phyloP scores from a whole-genome alignment of 2,888 invertebrate species.

The Drosophila yooni region DNA sequence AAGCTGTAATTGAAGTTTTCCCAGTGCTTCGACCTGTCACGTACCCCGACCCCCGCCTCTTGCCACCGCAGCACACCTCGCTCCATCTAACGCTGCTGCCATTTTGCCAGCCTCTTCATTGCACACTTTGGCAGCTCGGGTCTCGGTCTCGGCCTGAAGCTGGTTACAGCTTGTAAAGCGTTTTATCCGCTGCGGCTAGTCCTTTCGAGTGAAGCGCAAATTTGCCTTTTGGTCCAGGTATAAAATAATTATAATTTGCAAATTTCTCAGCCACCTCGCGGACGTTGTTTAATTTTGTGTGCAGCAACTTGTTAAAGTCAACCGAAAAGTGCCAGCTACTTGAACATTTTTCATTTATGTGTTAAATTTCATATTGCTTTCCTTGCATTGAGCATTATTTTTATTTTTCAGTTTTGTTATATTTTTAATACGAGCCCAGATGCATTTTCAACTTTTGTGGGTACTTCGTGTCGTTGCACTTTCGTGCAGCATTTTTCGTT shows the following conservation, averaged over 20 bases:
- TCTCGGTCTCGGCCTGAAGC: slow-evolving; percentile 24
- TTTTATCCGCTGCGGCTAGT: slow-evolving; percentile 58
- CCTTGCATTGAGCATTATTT: slow-evolving; percentile 4
- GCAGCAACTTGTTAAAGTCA: slow-evolving; percentile 67
- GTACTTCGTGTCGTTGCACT: slow-evolving; percentile 35
- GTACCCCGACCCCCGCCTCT: slow-evolving; percentile 5
- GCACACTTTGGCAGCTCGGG: slow-evolving; percentile 51
- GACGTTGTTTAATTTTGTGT: slow-evolving; percentile 71
- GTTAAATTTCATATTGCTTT: slow-evolving; percentile 32
- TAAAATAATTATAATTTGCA: slow-evolving; percentile 75
- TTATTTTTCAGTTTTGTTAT: neutral
- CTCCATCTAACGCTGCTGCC: slow-evolving; percentile 43
- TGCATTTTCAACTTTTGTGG: slow-evolving; percentile 21
- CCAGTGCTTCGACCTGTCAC: slow-evolving; percentile 66
- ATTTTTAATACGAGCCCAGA: slow-evolving; percentile 20
- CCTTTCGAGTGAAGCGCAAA: slow-evolving; percentile 70
- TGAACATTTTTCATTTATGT: slow-evolving; percentile 44
- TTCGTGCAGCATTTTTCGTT: slow-evolving; percentile 27
- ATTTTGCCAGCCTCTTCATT: slow-evolving; percentile 66
- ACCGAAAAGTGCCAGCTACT: slow-evolving; percentile 49
- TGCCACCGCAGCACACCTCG: neutral
- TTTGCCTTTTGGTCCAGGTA: slow-evolving; percentile 70
- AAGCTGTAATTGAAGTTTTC: slow-evolving; percentile 77
- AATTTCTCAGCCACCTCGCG: slow-evolving; percentile 48
- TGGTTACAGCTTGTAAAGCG: slow-evolving; percentile 62